These are phyloP conservation scores for Sinocyclocheilus anophthalmus DNA, from an alignment of 2,113 vertebrate genomes.

Conservation along the genomic window DNA sequence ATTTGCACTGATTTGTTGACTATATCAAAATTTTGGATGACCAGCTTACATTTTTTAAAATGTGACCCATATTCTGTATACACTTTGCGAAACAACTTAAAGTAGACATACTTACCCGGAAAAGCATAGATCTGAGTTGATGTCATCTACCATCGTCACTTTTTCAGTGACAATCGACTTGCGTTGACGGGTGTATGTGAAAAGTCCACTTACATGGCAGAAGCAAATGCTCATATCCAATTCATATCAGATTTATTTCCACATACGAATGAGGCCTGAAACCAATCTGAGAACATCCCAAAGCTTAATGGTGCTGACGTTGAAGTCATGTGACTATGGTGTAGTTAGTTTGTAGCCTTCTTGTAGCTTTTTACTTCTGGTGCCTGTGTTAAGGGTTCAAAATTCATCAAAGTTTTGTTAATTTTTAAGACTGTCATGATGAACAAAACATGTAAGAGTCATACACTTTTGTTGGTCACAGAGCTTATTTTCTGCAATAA, in stretches of 20 bases:
- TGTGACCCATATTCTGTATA: background rate
- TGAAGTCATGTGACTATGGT: background rate
- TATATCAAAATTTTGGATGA: background rate
- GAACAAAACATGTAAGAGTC: background rate
- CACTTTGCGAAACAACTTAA: background rate
- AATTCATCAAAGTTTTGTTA: background rate
- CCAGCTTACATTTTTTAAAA: background rate
- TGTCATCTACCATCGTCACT: no score
- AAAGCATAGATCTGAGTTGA: background rate
- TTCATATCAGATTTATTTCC: background rate
- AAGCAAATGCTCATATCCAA: background rate
- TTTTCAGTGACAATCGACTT: no score
- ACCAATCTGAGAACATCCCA: no score
- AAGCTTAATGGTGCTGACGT: no score
- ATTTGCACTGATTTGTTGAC: background rate
- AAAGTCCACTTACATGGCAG: no score
- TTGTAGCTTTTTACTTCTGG: no score
- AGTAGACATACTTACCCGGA: background rate
- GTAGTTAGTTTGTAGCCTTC: background rate
- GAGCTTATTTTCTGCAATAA: no score
- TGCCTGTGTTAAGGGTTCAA: background rate
- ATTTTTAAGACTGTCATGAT: background rate
- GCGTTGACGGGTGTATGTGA: no score
- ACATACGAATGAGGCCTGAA: background rate
- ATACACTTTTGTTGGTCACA: no score